A percentile compares a stretch with the other conserved stretches of the same genome.
These are phyloP conservation scores for Eueides isabella DNA, from an alignment of 1,140 invertebrate species.

Conservation along the genomic window DNA sequence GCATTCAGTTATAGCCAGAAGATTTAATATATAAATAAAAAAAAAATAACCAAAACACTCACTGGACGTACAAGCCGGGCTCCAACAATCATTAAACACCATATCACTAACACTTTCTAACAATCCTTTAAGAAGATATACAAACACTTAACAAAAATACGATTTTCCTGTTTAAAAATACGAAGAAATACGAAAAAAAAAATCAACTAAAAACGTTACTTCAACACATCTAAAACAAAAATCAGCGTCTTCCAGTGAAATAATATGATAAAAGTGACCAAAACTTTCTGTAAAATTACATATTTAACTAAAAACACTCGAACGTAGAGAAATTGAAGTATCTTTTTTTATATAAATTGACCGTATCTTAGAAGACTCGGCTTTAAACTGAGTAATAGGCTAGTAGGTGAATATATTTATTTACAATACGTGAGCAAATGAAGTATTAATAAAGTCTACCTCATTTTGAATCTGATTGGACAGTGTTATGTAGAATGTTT, in stretches of 20 bases:
- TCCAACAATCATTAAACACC: constrained; percentile 72
- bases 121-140: constrained; percentile 14
- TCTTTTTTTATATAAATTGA: background rate
- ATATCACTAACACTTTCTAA: constrained; percentile 30
- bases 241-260: background rate
- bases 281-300: background rate
- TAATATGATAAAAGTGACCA: background rate
- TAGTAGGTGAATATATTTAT: background rate
- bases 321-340: too few relatives aligned
- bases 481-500: constrained; percentile 36
- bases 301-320: too few relatives aligned
- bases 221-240: background rate
- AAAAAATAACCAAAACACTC: constrained; percentile 31
- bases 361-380: background rate
- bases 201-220: background rate
- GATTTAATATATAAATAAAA: background rate
- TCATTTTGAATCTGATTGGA: constrained; percentile 44
- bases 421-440: constrained; percentile 43
- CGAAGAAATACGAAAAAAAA: background rate
- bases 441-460: constrained; percentile 64
- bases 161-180: background rate
- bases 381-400: background rate
- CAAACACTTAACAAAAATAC: too few relatives aligned
- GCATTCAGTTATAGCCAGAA: too few relatives aligned
- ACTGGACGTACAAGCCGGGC: constrained; percentile 48